A percentile compares a stretch with the other conserved stretches of the same genome.
Conservation (phyloP, 2,888 invertebrate species). For the Monochamus alternatus region DNA sequence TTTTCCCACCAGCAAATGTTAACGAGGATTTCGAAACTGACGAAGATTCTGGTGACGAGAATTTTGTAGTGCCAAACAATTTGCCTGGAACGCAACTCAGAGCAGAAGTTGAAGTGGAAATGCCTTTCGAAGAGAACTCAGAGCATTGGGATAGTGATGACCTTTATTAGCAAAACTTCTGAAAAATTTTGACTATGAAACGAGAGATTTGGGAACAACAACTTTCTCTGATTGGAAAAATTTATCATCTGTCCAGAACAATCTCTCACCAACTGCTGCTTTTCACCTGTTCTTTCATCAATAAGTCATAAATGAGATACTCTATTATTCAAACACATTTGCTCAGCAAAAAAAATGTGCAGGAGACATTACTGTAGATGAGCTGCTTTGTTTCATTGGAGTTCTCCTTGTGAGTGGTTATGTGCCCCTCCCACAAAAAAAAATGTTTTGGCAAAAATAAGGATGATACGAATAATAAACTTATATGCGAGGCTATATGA, state of each 20-base stretch:
- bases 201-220: neutral
- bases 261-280: neutral
- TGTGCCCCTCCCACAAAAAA: neutral
- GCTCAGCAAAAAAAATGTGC: neutral
- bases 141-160: neutral
- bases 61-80: neutral
- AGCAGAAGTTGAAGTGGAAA: neutral
- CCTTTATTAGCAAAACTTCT: neutral
- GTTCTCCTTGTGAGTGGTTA: neutral
- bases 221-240: neutral
- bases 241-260: neutral
- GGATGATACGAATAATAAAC: neutral
- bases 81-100: neutral
- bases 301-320: neutral
- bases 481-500: conserved; percentile 7
- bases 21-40: neutral
- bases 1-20: neutral
- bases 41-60: neutral
- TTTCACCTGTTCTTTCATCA: conserved; percentile 12
- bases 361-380: neutral
- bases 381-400: conserved; percentile 4
- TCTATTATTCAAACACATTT: conserved; percentile 1
- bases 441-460: conserved; percentile 7
- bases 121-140: neutral
- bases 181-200: neutral